phyloP scores from a whole-genome alignment of 2,797 vertebrate species.

The Austrolebias charrua region DNA sequence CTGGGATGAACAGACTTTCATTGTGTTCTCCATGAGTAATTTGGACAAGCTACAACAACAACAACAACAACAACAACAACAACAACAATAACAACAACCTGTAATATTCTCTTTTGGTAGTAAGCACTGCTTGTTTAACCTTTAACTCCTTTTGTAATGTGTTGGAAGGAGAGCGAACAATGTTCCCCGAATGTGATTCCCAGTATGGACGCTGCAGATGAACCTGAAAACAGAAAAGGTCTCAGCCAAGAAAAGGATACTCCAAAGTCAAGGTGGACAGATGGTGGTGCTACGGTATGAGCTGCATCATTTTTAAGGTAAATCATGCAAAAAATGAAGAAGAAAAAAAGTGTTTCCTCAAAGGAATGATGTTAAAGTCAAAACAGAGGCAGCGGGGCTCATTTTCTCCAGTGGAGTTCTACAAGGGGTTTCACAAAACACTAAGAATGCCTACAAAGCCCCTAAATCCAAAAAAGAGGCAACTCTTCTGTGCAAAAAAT shows the following conservation, averaged over 20 bases:
- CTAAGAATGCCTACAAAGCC: conserved; percentile 48
- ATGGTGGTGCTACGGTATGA: conserved; percentile 62
- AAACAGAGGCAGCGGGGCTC: conserved; percentile 42
- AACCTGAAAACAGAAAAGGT: conserved; percentile 66
- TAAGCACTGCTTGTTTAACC: conserved; percentile 71
- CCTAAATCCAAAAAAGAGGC: conserved; percentile 47
- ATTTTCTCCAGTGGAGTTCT: conserved; percentile 43
- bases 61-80: conserved; percentile 52
- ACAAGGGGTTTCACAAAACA: conserved; percentile 29
- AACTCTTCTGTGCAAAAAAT: conserved; percentile 61
- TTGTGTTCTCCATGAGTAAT: conserved; percentile 57
- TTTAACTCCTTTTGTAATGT: conserved; percentile 63
- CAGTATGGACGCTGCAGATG: conserved; percentile 63
- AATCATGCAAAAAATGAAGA: conserved; percentile 72
- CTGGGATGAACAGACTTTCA: conserved; percentile 59
- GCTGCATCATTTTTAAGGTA: conserved; percentile 64
- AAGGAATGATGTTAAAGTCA: conserved; percentile 50
- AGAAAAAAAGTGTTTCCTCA: conserved; percentile 63
- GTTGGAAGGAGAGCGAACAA: conserved; percentile 70
- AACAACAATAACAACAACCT: conserved; percentile 46
- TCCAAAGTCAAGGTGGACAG: conserved; percentile 76
- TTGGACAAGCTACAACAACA: conserved; percentile 49
- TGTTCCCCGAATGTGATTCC: conserved; percentile 60
- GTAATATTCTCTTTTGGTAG: conserved; percentile 75
- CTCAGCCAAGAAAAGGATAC: conserved; percentile 56